Percentiles rank a stretch among this genome's conserved stretches.
These are phyloP conservation scores for Daktulosphaira vitifoliae DNA, from an alignment of 1,140 invertebrate genomes.

Conservation along the genomic window DNA sequence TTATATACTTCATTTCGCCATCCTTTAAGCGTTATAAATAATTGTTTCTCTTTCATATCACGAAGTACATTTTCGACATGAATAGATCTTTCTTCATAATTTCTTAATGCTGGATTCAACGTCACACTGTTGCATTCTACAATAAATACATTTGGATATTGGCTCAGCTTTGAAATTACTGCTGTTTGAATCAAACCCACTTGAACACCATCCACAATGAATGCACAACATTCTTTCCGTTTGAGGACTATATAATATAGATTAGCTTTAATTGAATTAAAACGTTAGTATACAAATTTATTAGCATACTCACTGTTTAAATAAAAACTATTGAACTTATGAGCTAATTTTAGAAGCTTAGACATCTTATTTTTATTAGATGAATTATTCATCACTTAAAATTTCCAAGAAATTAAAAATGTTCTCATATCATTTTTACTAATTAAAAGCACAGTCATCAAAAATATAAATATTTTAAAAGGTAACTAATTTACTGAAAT, in stretches of 20 bases:
- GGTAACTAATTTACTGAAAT: too few relatives aligned
- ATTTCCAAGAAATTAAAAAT: too few relatives aligned
- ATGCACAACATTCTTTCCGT: constrained; percentile 68
- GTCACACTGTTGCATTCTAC: constrained; percentile 56
- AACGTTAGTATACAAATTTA: constrained; percentile 5
- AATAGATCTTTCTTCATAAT: constrained; percentile 68
- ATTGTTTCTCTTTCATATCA: constrained; percentile 56
- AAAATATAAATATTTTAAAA: too few relatives aligned
- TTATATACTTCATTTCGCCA: constrained; percentile 87
- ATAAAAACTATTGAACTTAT: constrained; percentile 80
- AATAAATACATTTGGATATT: constrained; percentile 67
- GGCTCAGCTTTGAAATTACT: constrained; percentile 66
- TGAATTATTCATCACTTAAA: too few relatives aligned
- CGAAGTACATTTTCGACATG: constrained; percentile 69
- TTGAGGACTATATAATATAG: constrained; percentile 52
- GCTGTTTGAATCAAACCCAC: constrained; percentile 76
- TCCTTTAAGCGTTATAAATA: constrained; percentile 64
- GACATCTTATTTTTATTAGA: too few relatives aligned
- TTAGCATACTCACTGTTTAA: constrained; percentile 56
- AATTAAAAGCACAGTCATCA: too few relatives aligned
- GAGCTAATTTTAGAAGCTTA: constrained; percentile 61
- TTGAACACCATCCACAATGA: constrained; percentile 76
- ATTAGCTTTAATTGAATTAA: not conserved
- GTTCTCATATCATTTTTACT: too few relatives aligned
- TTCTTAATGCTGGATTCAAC: constrained; percentile 72